Conservation (phyloP, 2,113 vertebrate genomes). For the Chaetorhynchus papuensis region DNA sequence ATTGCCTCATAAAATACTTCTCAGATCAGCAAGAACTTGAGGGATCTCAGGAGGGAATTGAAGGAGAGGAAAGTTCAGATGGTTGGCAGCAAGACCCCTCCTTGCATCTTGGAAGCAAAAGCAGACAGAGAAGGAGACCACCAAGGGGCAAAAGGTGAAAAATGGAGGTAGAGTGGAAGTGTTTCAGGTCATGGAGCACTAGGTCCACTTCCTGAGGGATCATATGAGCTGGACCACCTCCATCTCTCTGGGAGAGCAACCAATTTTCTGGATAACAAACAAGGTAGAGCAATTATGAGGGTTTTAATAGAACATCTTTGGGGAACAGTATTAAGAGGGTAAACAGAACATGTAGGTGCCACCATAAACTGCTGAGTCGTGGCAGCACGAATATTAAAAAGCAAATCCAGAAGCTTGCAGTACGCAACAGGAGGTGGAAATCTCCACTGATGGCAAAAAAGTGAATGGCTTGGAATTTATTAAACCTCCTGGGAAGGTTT, state of each 20-base stretch:
- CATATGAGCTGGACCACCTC: not conserved
- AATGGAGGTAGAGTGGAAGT: not conserved
- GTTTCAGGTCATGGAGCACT: not conserved
- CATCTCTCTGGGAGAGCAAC: not conserved
- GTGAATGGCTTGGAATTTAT: not conserved
- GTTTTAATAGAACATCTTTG: not conserved
- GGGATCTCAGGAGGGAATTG: not conserved
- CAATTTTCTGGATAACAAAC: not conserved
- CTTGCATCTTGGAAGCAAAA: not conserved
- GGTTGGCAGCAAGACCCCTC: fast-evolving
- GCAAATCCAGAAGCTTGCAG: not conserved
- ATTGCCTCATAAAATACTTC: constrained; percentile 48
- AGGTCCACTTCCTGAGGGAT: not conserved
- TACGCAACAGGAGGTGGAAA: not conserved
- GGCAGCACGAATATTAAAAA: not conserved
- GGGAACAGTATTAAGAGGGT: not conserved
- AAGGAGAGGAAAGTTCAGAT: constrained; percentile 35
- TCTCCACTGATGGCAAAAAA: not conserved
- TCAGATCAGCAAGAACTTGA: constrained; percentile 38
- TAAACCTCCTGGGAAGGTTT: not conserved
- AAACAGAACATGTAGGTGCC: not conserved
- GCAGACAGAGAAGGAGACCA: not conserved
- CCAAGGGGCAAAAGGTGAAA: not conserved
- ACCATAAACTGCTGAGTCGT: not conserved
- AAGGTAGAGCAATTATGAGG: not conserved